These are phyloP conservation scores for Leguminivora glycinivorella DNA, from an alignment of 1,140 invertebrate genomes.

Conservation along the genomic window DNA sequence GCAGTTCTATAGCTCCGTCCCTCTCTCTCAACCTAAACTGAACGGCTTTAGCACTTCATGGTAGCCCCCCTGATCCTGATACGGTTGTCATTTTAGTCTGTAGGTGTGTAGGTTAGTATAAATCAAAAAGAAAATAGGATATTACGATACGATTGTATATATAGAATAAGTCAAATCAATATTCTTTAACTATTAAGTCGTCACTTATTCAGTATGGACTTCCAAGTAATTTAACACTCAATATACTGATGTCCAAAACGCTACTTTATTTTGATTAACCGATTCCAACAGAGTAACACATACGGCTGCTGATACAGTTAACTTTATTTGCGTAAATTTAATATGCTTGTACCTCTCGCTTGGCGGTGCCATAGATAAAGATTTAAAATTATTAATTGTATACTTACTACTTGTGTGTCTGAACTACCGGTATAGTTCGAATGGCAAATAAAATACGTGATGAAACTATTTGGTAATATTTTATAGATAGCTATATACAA, in stretches of 20 bases:
- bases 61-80: no score
- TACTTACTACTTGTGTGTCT: background rate
- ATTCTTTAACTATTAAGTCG: background rate
- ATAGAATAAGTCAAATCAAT: background rate
- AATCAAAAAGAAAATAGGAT: background rate
- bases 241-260: background rate
- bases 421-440: background rate
- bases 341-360: background rate
- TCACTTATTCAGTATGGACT: no score
- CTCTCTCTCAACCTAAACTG: no score
- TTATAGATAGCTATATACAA: background rate
- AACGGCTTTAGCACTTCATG: no score
- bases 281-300: background rate
- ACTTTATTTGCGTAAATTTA: background rate
- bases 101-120: background rate
- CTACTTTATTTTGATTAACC: background rate
- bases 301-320: background rate
- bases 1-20: no score
- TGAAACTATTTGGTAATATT: background rate
- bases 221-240: no score
- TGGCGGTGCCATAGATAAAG: no score
- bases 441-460: background rate
- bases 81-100: conserved; percentile 8
- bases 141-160: background rate
- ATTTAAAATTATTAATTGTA: background rate